Evolutionary conservation across 2,113 vertebrate genomes (phyloP), one percentile per base, ranked within the genome.

Genomic region (Chiloscyllium plagiosum): DNA sequence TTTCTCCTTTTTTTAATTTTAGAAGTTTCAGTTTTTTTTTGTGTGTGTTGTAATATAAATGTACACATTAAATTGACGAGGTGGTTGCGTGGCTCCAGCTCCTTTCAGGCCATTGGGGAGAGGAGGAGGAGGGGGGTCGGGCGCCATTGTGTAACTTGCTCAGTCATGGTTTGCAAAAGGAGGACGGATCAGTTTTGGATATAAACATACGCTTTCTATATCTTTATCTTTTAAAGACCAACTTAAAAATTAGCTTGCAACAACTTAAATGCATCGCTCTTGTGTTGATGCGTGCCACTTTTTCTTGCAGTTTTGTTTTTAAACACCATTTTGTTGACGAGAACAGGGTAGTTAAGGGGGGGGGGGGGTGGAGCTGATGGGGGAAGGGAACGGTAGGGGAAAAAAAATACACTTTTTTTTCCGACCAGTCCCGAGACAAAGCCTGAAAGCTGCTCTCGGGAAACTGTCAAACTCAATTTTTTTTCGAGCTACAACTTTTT

Each of bases 141-240:
- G 66, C 93, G 93, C 93, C 93, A 95, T 95, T 95, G 93, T 95
- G 93, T 26, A 95, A 95, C 66, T 95, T 95, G 93, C 93, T 70
- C 93, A 95, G 93, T 95, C 93, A 95, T 72, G 68, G 93, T 95
- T 95, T 95, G 68, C 68, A 95, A 83, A 47, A 83, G 37, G 17
- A 42, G n/a, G 33, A 90, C 89, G 61, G 65, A 65, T 90, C 15
- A 13, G 29, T 90, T 86, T 90, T 65, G 33, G 33, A 13, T 66
- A 50, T 90, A 61, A 37, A 83, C n/a, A 83, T 42, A 83, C 3
- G 78, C 78, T 80, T 29, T 42, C 1, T 42, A 37, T 70, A 47
- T 61, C 56, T 76, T 33, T 76, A 3, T 76, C 24, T 29, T 29
- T 12, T 29, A 29, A 52, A 47, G 26, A 85, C 4, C 19, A 47